A percentile compares a stretch with the other conserved stretches of the same genome.
Evolutionary conservation across 2,113 vertebrate species (phyloP).

Genomic region (Chrysemys picta): DNA sequence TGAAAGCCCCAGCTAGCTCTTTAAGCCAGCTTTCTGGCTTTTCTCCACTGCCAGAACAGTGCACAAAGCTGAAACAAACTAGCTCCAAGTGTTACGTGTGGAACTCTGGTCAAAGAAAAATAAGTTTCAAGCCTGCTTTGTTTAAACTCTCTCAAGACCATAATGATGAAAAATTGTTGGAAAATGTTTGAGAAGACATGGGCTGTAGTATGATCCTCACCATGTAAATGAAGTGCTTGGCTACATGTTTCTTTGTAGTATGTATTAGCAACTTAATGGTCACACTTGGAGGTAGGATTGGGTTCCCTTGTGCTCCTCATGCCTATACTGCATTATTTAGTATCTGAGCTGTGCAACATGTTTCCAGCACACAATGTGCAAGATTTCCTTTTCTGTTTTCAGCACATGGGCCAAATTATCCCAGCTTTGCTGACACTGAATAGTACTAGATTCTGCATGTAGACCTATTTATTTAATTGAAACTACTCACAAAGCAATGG

Average conservation of each 20-base stretch:
- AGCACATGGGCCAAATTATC: not conserved
- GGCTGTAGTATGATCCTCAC: not conserved
- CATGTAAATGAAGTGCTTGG: not conserved
- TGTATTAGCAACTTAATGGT: not conserved
- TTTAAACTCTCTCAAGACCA: not conserved
- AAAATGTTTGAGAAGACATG: not conserved
- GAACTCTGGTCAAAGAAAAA: not conserved
- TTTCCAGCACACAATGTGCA: not conserved
- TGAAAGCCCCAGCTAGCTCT: not conserved
- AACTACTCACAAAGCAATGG: not conserved
- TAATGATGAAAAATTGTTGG: not conserved
- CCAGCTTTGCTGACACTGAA: not conserved
- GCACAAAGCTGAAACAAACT: not conserved
- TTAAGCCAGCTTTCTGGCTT: not conserved
- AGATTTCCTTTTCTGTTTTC: not conserved
- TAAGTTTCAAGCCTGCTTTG: not conserved
- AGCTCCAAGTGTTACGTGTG: not conserved
- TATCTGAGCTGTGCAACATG: too few relatives aligned
- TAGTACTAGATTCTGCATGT: not conserved
- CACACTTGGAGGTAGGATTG: rapidly evolving
- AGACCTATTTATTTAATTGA: not conserved
- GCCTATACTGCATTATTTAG: too few relatives aligned
- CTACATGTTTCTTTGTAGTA: not conserved
- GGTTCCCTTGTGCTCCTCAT: not conserved
- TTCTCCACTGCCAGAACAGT: not conserved